Percentiles rank a stretch among this genome's conserved stretches.
These are phyloP conservation scores for Antheraea yamamai DNA, from an alignment of 2,888 invertebrate species.

Conservation along the genomic window DNA sequence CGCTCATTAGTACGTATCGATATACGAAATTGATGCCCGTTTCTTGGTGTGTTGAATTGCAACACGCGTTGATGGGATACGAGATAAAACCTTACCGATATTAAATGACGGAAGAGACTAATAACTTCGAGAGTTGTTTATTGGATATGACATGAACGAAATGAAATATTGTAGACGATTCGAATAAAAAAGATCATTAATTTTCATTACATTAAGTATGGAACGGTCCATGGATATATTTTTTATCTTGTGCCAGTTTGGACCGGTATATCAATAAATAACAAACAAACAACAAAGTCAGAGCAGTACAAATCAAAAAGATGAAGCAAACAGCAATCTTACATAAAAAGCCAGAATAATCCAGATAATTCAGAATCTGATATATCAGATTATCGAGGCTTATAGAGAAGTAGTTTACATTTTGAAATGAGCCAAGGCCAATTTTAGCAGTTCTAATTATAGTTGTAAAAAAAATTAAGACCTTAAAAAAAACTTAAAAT, in stretches of 20 bases:
- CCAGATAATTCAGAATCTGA: no score
- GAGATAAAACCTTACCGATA: conserved; percentile 51
- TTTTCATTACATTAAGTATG: conserved; percentile 19
- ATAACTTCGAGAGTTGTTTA: conserved; percentile 41
- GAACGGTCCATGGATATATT: neutral
- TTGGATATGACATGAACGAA: conserved; percentile 18
- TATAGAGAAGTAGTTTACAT: no score
- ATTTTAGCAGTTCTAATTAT: no score
- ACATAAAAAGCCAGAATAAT: neutral
- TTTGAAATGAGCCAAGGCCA: no score
- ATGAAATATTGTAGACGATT: conserved; percentile 20
- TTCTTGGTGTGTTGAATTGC: conserved; percentile 35
- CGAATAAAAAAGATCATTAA: conserved; percentile 23
- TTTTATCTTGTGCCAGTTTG: neutral
- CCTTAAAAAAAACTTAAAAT: no score
- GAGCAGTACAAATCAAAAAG: neutral
- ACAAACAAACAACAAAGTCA: neutral
- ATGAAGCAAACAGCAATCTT: neutral
- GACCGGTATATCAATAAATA: neutral
- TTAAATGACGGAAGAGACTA: conserved; percentile 55
- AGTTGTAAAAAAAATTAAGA: no score
- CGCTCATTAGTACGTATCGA: conserved; percentile 46
- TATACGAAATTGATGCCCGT: conserved; percentile 32
- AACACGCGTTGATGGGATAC: conserved; percentile 46
- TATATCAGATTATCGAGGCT: no score